A percentile compares a stretch with the other conserved stretches of the same genome.
These are phyloP conservation scores for Leptinotarsa tumamoca DNA, from an alignment of 2,888 invertebrate species.

Conservation along the genomic window DNA sequence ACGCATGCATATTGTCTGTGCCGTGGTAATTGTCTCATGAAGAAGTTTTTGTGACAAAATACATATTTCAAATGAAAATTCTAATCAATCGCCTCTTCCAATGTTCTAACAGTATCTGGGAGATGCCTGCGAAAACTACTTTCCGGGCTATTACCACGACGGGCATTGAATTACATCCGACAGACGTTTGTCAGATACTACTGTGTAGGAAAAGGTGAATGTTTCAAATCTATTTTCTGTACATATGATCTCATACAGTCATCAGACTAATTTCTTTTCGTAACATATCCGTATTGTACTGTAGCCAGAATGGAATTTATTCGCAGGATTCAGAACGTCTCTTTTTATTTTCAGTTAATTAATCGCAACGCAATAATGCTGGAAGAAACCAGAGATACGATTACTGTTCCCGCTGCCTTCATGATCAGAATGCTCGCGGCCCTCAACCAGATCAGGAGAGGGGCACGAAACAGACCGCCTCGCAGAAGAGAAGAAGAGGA, in stretches of 20 bases:
- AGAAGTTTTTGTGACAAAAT: not conserved
- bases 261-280: too few relatives aligned
- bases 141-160: too few relatives aligned
- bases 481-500: conserved; percentile 48
- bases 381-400: conserved; percentile 87
- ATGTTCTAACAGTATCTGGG: too few relatives aligned
- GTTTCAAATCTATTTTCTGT: conserved; percentile 10
- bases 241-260: too few relatives aligned
- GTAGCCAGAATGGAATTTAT: too few relatives aligned
- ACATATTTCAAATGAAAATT: too few relatives aligned
- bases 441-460: conserved; percentile 74
- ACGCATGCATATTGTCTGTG: not conserved
- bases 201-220: too few relatives aligned
- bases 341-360: conserved; percentile 71
- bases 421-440: conserved; percentile 84
- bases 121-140: too few relatives aligned
- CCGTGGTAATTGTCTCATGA: not conserved
- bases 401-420: conserved; percentile 88
- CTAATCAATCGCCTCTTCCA: too few relatives aligned
- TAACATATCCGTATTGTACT: too few relatives aligned
- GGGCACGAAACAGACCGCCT: conserved; percentile 47
- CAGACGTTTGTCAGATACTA: too few relatives aligned
- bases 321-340: not conserved
- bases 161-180: too few relatives aligned
- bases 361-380: conserved; percentile 84